A percentile compares a stretch with the other conserved stretches of the same genome.
Conservation (phyloP, 1,140 invertebrate species). For the Diploscapter pachys region DNA sequence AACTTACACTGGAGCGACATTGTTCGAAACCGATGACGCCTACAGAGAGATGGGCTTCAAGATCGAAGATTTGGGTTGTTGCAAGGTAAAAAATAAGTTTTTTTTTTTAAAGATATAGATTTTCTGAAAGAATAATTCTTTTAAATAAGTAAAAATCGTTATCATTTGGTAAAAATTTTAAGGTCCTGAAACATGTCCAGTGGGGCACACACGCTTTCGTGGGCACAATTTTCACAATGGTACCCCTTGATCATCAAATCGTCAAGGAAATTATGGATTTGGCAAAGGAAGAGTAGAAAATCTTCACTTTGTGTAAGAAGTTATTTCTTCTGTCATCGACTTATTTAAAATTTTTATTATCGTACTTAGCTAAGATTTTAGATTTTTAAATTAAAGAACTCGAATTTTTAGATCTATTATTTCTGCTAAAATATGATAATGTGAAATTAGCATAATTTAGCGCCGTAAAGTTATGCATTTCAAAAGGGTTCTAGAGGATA, state of each 20-base stretch:
- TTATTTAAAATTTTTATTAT: too few species aligned
- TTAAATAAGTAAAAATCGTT: too few species aligned
- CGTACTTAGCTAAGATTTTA: too few species aligned
- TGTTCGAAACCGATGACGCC: conserved; percentile 73
- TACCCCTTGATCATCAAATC: conserved; percentile 58
- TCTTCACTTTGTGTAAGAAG: too few species aligned
- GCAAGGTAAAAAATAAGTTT: conserved; percentile 61
- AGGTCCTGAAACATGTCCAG: conserved; percentile 40
- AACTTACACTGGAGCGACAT: conserved; percentile 65
- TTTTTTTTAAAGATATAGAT: neutral
- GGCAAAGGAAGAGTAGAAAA: conserved; percentile 27
- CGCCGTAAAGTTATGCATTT: too few species aligned
- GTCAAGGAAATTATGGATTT: conserved; percentile 44
- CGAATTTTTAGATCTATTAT: too few species aligned
- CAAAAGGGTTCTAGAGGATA: too few species aligned
- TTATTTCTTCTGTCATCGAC: too few species aligned
- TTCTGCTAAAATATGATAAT: too few species aligned
- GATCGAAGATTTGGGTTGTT: conserved; percentile 73
- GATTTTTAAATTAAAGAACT: too few species aligned
- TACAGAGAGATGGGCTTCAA: conserved; percentile 74
- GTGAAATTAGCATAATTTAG: too few species aligned
- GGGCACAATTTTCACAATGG: conserved; percentile 64
- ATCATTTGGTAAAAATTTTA: neutral
- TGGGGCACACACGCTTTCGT: conserved; percentile 68
- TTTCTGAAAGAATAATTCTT: neutral